These are phyloP conservation scores for Heterohyrax brucei DNA, from an alignment of 2,797 vertebrate genomes.

Conservation along the genomic window DNA sequence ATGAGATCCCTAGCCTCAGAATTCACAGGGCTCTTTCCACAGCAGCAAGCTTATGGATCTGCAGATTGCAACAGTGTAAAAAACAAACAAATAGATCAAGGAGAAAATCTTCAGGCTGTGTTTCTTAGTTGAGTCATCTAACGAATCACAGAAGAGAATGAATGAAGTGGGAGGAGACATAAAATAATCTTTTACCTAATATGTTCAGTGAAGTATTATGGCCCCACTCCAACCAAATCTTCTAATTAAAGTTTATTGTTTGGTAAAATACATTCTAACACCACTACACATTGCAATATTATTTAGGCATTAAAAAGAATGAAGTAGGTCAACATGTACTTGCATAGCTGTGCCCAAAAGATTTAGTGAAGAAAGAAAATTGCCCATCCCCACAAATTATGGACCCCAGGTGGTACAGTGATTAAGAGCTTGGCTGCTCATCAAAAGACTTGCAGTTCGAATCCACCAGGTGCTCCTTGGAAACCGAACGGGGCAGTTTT, in stretches of 20 bases:
- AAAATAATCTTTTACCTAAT: background rate
- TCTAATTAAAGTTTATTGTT: conserved; percentile 25
- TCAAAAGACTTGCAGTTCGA: too few relatives aligned
- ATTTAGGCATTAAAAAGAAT: background rate
- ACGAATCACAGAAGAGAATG: background rate
- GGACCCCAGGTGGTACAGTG: too few relatives aligned
- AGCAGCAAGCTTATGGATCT: background rate
- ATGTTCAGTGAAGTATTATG: background rate
- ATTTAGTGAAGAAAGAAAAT: background rate
- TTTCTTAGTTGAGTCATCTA: background rate
- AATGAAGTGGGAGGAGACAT: background rate
- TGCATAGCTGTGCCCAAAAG: background rate
- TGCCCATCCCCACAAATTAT: too few relatives aligned
- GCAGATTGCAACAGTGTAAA: background rate
- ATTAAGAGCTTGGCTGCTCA: too few relatives aligned
- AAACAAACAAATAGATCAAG: background rate
- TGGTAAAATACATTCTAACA: conserved; percentile 24
- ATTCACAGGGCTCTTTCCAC: background rate
- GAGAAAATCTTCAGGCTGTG: background rate
- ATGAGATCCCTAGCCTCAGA: background rate
- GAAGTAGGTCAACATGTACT: background rate
- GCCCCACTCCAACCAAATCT: background rate
- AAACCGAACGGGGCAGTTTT: too few relatives aligned
- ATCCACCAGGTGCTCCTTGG: too few relatives aligned
- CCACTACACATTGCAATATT: background rate